Evolutionary conservation across 2,888 invertebrate genomes (phyloP).

Genomic region (Diaperis boleti): DNA sequence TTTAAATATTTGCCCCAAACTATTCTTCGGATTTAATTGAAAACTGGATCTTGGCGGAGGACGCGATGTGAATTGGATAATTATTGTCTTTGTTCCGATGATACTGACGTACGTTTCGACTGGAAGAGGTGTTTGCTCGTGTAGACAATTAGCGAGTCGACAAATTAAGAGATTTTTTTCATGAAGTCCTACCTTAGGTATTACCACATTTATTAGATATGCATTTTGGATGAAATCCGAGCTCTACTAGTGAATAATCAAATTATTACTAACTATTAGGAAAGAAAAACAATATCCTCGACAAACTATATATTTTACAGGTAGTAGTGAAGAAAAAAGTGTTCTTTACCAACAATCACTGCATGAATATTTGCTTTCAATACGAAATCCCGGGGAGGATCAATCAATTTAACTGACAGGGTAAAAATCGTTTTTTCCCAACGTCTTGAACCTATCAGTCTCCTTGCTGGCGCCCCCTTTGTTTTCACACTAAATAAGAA

Average conservation of each 20-base stretch:
- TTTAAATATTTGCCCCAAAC: constrained; percentile 33
- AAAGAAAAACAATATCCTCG: no score
- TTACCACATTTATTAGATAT: no score
- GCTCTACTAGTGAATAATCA: no score
- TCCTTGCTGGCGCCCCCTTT: neutral
- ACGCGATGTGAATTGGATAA: constrained; percentile 27
- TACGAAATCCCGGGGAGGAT: constrained; percentile 25
- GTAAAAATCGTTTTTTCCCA: constrained; percentile 20
- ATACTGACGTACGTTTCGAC: constrained; percentile 35
- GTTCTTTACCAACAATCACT: no score
- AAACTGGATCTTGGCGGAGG: constrained; percentile 12
- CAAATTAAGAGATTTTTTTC: no score
- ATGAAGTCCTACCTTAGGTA: no score
- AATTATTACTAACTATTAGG: no score
- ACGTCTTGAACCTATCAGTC: neutral
- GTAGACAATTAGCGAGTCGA: constrained; percentile 42
- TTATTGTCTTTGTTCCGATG: constrained; percentile 34
- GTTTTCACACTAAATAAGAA: constrained; percentile 11
- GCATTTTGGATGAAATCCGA: no score
- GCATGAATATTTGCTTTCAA: constrained; percentile 39
- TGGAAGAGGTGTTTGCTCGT: constrained; percentile 24
- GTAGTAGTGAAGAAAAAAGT: no score
- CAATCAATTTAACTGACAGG: constrained; percentile 23
- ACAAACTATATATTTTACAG: no score
- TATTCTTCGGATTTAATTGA: constrained; percentile 18